Evolutionary conservation across 1,140 invertebrate species (phyloP).

Genomic region (Euborellia annulipes): DNA sequence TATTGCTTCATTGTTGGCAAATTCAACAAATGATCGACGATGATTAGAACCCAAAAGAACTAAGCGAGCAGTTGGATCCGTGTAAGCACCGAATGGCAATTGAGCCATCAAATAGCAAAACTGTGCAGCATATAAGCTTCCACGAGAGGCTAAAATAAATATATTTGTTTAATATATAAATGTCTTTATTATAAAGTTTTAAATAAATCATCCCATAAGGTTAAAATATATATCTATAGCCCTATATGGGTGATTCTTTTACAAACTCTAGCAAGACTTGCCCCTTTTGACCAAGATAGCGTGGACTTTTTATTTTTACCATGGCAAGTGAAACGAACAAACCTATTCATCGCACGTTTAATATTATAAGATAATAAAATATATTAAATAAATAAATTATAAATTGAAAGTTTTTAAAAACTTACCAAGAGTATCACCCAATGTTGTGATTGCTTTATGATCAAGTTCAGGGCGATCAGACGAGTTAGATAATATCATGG

Average conservation of each 20-base stretch:
- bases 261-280: no score
- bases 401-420: background rate
- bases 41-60: constrained; percentile 64
- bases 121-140: constrained; percentile 72
- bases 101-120: constrained; percentile 88
- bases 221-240: no score
- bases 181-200: no score
- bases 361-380: constrained; percentile 2
- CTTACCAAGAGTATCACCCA: constrained; percentile 42
- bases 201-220: no score
- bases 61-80: constrained; percentile 45
- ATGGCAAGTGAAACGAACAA: no score
- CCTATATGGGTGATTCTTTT: no score
- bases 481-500: constrained; percentile 84
- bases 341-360: no score
- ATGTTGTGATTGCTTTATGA: constrained; percentile 60
- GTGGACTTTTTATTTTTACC: no score
- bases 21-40: constrained; percentile 42
- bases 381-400: constrained; percentile 3
- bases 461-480: constrained; percentile 64
- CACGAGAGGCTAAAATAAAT: constrained; percentile 35
- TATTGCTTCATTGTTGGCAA: constrained; percentile 68
- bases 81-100: constrained; percentile 50
- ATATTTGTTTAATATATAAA: background rate
- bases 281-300: no score